Conservation (phyloP, 2,888 invertebrate genomes). For the Apomyelois bistriatella region DNA sequence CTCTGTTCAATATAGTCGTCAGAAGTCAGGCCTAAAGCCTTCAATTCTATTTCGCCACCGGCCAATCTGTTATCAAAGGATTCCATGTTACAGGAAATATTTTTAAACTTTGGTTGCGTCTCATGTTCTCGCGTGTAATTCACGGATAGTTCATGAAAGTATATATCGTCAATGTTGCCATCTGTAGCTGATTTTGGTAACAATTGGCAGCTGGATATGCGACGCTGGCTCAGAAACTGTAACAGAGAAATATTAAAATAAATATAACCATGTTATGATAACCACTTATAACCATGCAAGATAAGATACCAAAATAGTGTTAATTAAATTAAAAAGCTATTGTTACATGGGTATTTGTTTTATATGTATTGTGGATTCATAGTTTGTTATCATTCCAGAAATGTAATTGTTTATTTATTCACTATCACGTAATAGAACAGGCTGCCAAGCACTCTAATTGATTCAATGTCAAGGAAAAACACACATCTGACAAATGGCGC, state of each 20-base stretch:
- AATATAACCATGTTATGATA: background rate
- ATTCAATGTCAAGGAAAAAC: constrained; percentile 52
- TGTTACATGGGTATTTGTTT: background rate
- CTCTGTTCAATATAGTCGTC: constrained; percentile 68
- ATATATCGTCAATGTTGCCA: constrained; percentile 47
- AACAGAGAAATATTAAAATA: constrained; percentile 28
- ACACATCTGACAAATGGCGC: background rate
- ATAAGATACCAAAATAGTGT: background rate
- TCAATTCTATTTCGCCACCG: constrained; percentile 42
- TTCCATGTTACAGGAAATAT: background rate
- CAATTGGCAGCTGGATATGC: constrained; percentile 63
- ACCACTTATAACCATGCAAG: background rate
- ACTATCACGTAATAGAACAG: constrained; percentile 4
- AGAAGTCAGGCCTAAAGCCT: constrained; percentile 45
- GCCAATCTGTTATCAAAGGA: constrained; percentile 7
- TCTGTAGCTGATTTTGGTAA: constrained; percentile 48
- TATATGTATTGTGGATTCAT: background rate
- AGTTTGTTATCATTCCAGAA: background rate
- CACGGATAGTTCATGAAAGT: constrained; percentile 39
- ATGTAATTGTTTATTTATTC: background rate
- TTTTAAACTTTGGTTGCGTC: background rate
- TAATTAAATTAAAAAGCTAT: background rate
- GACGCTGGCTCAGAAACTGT: constrained; percentile 62
- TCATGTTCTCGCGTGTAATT: constrained; percentile 18
- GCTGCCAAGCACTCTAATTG: constrained; percentile 29